Conservation (phyloP, 2,888 invertebrate genomes). For the Agrochola circellaris region DNA sequence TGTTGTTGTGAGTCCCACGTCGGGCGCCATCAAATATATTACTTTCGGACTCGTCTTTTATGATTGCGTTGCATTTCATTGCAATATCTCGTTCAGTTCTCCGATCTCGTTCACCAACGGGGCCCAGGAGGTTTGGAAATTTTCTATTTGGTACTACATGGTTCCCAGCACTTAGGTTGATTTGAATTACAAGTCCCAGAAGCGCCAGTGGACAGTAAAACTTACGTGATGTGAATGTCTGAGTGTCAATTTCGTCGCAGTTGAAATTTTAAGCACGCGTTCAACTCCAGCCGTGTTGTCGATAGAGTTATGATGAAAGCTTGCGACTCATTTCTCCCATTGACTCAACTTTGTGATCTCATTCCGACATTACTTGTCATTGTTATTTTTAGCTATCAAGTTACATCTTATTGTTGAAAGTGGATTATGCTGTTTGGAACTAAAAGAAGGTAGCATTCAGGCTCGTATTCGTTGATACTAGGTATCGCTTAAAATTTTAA, state of each 20-base stretch:
- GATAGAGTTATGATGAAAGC: slow-evolving; percentile 43
- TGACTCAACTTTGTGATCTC: slow-evolving; percentile 20
- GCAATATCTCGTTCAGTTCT: slow-evolving; percentile 58
- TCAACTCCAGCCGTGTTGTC: slow-evolving; percentile 40
- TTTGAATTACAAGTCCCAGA: slow-evolving; percentile 76
- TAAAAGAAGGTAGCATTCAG: slow-evolving; percentile 32
- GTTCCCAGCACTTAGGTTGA: slow-evolving; percentile 73
- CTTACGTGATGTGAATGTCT: slow-evolving; percentile 74
- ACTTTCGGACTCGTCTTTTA: slow-evolving; percentile 55
- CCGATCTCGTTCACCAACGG: slow-evolving; percentile 45
- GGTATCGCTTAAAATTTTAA: slow-evolving; percentile 31
- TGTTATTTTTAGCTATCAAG: slow-evolving; percentile 21
- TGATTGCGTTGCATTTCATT: slow-evolving; percentile 64
- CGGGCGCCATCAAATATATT: slow-evolving; percentile 52
- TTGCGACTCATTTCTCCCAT: slow-evolving; percentile 27
- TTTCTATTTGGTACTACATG: slow-evolving; percentile 65
- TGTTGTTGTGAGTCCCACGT: slow-evolving; percentile 34
- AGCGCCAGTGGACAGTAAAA: slow-evolving; percentile 70
- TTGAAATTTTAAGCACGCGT: slow-evolving; percentile 60
- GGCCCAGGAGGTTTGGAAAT: slow-evolving; percentile 65
- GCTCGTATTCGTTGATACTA: slow-evolving; percentile 2
- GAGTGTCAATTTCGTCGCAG: slow-evolving; percentile 55
- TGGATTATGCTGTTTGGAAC: slow-evolving; percentile 27
- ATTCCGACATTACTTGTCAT: background rate
- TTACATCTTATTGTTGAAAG: slow-evolving; percentile 14